A percentile compares a stretch with the other conserved stretches of the same genome.
phyloP scores from a whole-genome alignment of 2,113 vertebrate genomes.

The Rhineura floridana region DNA sequence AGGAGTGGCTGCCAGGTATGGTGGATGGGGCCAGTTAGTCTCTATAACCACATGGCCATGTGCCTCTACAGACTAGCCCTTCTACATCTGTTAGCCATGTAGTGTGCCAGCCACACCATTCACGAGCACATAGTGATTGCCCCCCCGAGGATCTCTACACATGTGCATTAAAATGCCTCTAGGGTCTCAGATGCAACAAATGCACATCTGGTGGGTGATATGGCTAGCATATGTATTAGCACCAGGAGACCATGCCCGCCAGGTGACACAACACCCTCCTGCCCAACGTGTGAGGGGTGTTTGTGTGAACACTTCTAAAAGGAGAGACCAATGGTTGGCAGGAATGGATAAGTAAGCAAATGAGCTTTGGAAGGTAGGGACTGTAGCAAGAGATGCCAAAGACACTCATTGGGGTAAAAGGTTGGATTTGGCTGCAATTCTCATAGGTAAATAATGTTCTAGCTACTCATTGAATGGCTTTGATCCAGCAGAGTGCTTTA shows the following conservation, averaged over 20 bases:
- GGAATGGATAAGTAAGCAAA: background rate
- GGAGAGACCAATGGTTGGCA: background rate
- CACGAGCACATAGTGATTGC: no score
- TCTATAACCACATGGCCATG: background rate
- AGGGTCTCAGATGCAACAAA: background rate
- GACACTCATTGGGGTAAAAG: background rate
- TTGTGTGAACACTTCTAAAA: background rate
- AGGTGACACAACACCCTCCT: background rate
- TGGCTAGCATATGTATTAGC: background rate
- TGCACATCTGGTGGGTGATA: background rate
- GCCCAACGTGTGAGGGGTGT: background rate
- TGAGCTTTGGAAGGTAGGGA: background rate
- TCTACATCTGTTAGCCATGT: no score
- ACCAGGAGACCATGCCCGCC: background rate
- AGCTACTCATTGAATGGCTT: background rate
- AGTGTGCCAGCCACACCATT: no score
- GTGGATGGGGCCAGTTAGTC: background rate
- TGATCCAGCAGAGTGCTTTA: background rate
- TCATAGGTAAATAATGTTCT: background rate
- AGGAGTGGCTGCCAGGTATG: background rate
- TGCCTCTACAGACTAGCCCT: no score
- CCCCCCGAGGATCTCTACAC: background rate
- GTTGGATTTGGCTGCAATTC: background rate
- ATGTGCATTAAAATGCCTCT: background rate
- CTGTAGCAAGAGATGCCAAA: background rate